These are phyloP conservation scores for Plagiodera versicolora DNA, from an alignment of 2,888 invertebrate species.

Conservation along the genomic window DNA sequence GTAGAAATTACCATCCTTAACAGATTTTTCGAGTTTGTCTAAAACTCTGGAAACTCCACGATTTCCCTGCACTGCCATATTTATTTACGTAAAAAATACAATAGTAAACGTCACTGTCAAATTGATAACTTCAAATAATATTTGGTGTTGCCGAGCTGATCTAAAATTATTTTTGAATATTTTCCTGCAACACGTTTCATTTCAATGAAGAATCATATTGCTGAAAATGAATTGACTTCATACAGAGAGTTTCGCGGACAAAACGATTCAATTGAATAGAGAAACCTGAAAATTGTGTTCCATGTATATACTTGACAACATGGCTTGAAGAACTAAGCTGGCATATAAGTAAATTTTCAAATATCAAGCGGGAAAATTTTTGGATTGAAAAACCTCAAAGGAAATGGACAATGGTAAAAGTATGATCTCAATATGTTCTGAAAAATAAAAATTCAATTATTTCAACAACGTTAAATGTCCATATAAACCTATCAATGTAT, in stretches of 20 bases:
- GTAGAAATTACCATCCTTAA: conserved; percentile 86
- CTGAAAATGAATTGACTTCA: no score
- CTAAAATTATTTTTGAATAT: not conserved
- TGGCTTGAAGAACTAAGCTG: not conserved
- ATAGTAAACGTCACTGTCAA: conserved; percentile 21
- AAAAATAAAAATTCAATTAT: no score
- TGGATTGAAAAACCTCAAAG: not conserved
- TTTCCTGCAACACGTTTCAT: no score
- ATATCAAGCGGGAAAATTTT: conserved; percentile 23
- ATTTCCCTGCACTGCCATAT: conserved; percentile 50
- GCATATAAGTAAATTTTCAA: not conserved
- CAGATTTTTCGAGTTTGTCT: conserved; percentile 74
- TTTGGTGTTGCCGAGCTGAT: not conserved
- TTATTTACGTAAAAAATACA: conserved; percentile 33
- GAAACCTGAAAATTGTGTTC: not conserved
- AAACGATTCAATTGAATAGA: no score
- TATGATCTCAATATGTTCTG: no score
- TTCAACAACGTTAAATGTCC: no score
- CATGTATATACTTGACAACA: not conserved
- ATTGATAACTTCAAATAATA: no score
- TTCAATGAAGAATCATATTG: no score
- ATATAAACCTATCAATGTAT: no score
- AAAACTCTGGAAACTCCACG: conserved; percentile 70
- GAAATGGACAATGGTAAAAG: no score
- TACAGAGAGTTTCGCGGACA: no score